Base-by-base conservation (phyloP, 2,797 vertebrate genomes). In the Pitangus sulphuratus region DNA sequence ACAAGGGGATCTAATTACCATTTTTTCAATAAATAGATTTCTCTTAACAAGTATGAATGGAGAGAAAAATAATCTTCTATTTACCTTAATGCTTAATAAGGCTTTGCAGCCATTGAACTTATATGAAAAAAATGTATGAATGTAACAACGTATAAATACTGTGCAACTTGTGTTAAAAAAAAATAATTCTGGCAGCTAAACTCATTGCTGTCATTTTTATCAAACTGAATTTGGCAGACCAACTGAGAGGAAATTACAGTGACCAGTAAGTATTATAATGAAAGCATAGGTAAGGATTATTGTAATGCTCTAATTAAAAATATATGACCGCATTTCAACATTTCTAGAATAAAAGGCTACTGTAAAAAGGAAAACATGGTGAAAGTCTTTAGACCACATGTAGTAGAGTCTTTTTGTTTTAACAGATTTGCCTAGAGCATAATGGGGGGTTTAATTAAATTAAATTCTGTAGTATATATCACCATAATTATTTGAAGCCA, bases 281-380 rank as follows among this genome's bases (percentile, higher is more conserved):
- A 80, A 84, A 89, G 5, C 12, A 30, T 42, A 12, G 22, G 12
- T 44, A 37, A 56, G 11, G 14, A 31, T 76, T 69, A 44, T 19
- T 89, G 25, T 48, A 84, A 89, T 72, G 68, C 25, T 87, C n/a
- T 47, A 84, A 54, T 72, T 89, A 64, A 91, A 89, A 91, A 42
- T 53, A 45, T 9, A 56, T 0, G 1, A 26, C 22, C 51, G 13
- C 33, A 31, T 54, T 79, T 35, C 9, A 65, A 12, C 3, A 33
- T 37, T 80, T 84, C 25, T 51, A 37, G 22, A 42, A 45, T 19
- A 54, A 90, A 89, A 89, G 9, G 6, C 12, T 69, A 53, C 35
- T 44, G 20, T 54, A 72, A 84, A 84, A 76, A 17, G 4, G 14
- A 89, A 85, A 85, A 42, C 3, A 16, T 6, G 12, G 12, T 5